These are phyloP conservation scores for Borostomias antarcticus DNA, from an alignment of 2,797 vertebrate species.

Conservation along the genomic window DNA sequence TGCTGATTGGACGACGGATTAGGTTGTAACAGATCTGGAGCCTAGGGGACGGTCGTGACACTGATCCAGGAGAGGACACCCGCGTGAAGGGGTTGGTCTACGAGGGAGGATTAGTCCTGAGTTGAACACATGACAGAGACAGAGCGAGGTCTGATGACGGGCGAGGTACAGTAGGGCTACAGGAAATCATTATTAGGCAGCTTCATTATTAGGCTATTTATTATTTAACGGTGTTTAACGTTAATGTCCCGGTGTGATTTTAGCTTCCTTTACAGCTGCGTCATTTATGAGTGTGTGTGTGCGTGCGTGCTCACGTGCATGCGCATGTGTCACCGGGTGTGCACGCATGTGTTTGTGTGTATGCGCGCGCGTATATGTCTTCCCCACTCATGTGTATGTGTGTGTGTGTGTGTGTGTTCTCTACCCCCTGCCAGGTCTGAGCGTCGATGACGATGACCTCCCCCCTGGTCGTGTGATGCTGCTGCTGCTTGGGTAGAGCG, in stretches of 20 bases:
- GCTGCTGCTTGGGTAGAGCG: constrained; percentile 49
- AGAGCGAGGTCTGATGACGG: neutral
- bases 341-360: neutral
- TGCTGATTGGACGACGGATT: constrained; percentile 66
- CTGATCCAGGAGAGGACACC: constrained; percentile 21
- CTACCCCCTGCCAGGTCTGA: constrained; percentile 52
- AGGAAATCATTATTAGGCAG: too few species aligned
- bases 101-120: neutral
- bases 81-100: constrained; percentile 39
- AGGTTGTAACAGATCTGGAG: constrained; percentile 67
- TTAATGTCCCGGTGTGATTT: too few species aligned
- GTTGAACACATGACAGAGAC: neutral
- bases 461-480: constrained; percentile 52
- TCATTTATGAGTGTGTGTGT: too few species aligned
- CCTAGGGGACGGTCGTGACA: constrained; percentile 8
- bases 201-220: too few species aligned
- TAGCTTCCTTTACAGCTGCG: too few species aligned
- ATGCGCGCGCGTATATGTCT: neutral
- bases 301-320: too few species aligned
- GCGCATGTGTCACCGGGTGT: too few species aligned
- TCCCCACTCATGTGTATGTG: neutral
- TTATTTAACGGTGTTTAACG: too few species aligned
- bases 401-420: neutral
- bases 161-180: neutral
- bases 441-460: constrained; percentile 51